Evolutionary conservation across 2,888 invertebrate species (phyloP).

Genomic region (Nemotelus nigrinus): DNA sequence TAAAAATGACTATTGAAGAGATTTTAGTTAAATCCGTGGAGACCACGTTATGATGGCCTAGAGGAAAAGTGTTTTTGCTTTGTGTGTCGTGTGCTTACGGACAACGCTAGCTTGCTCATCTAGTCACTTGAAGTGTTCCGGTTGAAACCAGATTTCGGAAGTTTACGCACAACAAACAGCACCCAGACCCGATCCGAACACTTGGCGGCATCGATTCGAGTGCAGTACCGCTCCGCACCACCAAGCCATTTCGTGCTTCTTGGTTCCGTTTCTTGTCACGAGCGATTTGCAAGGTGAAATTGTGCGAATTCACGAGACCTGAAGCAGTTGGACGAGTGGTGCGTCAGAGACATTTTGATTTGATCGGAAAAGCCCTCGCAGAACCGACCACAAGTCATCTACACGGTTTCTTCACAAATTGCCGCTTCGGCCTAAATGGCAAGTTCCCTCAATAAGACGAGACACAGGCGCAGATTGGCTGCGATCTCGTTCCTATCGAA

Average conservation of each 20-base stretch:
- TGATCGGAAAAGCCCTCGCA: too few relatives aligned
- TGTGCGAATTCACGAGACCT: too few relatives aligned
- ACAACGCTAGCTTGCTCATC: slow-evolving; percentile 5
- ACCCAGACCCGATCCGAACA: background rate
- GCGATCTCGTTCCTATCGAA: slow-evolving; percentile 94
- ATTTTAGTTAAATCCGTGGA: slow-evolving; percentile 14
- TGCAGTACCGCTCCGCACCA: too few relatives aligned
- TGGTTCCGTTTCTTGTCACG: too few relatives aligned
- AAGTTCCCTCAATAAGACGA: slow-evolving; percentile 68
- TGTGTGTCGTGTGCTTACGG: slow-evolving; percentile 32
- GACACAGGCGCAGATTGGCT: slow-evolving; percentile 86
- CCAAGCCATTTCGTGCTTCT: too few relatives aligned
- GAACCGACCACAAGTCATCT: background rate
- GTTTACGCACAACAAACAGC: background rate
- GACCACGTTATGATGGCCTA: slow-evolving; percentile 26
- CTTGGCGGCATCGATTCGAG: background rate
- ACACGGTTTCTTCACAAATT: slow-evolving; percentile 14
- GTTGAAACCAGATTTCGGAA: slow-evolving; percentile 31
- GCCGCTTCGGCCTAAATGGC: slow-evolving; percentile 63
- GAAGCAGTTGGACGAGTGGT: too few relatives aligned
- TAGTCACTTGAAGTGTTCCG: slow-evolving; percentile 25
- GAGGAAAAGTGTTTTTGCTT: background rate
- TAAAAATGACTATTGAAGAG: slow-evolving; percentile 41
- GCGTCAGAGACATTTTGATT: too few relatives aligned
- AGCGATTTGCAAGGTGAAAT: too few relatives aligned